These are phyloP conservation scores for Drosophila navojoa DNA, from an alignment of 1,140 invertebrate genomes.

Conservation along the genomic window DNA sequence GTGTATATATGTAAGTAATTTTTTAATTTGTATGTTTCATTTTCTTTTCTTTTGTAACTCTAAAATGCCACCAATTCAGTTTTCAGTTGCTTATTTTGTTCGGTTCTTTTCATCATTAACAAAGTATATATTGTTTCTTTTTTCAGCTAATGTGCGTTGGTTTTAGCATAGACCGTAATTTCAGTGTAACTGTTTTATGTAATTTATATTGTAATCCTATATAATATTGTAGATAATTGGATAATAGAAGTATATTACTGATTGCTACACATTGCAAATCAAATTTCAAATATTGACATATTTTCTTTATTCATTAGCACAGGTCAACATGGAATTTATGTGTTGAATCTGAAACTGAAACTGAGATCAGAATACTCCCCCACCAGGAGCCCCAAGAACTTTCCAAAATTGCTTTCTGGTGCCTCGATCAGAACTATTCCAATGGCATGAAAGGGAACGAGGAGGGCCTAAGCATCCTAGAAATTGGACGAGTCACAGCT, in stretches of 20 bases:
- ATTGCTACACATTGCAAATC: constrained; percentile 77
- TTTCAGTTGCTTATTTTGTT: constrained; percentile 59
- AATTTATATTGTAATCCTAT: constrained; percentile 49
- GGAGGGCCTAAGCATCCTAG: no score
- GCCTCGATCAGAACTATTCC: no score
- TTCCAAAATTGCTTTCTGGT: no score
- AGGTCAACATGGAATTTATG: no score
- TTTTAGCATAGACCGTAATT: constrained; percentile 37
- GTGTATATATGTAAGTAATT: constrained; percentile 15
- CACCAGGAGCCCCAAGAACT: no score
- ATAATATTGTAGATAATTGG: constrained; percentile 62
- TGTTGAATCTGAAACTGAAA: no score
- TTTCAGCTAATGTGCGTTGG: constrained; percentile 67
- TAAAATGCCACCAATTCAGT: constrained; percentile 80
- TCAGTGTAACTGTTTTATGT: constrained; percentile 17
- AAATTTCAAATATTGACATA: constrained; percentile 55
- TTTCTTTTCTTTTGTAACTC: constrained; percentile 33
- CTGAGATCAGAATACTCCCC: no score
- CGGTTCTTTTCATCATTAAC: constrained; percentile 24
- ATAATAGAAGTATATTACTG: constrained; percentile 59
- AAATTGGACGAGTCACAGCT: no score
- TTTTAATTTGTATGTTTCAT: constrained; percentile 25
- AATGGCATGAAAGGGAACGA: no score
- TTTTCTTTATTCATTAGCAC: constrained; percentile 1
- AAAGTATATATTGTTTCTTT: constrained; percentile 40